Evolutionary conservation across 2,888 invertebrate genomes (phyloP).

Genomic region (Andrena minutula): DNA sequence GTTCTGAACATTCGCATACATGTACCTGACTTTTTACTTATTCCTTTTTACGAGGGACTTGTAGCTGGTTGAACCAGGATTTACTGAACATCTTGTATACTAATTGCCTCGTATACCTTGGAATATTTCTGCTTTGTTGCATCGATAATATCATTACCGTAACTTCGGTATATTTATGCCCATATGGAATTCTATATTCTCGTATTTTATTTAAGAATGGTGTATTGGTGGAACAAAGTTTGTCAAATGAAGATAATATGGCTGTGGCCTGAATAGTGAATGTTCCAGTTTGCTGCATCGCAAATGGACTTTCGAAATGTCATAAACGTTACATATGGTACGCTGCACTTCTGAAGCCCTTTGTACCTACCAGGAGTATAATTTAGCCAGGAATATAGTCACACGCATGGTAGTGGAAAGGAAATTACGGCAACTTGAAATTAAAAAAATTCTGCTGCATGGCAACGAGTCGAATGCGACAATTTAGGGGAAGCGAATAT

Average conservation of each 20-base stretch:
- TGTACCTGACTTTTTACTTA: not conserved
- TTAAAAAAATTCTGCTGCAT: not conserved
- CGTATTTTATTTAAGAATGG: too few species aligned
- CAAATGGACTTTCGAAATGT: constrained; percentile 7
- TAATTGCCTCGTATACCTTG: too few species aligned
- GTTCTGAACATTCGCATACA: not conserved
- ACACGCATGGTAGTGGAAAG: not conserved
- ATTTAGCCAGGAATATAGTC: not conserved
- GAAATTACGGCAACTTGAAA: not conserved
- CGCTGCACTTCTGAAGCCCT: not conserved
- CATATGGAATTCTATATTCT: too few species aligned
- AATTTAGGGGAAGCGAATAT: not conserved
- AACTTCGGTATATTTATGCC: too few species aligned
- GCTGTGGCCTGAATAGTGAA: not conserved
- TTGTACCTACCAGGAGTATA: not conserved
- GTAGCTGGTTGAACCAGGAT: too few species aligned
- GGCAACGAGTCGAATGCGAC: not conserved
- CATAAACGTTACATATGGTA: not conserved
- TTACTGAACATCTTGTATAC: too few species aligned
- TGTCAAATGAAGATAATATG: not conserved
- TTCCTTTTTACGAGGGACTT: too few species aligned
- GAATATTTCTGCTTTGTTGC: too few species aligned
- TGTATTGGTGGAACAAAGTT: not conserved
- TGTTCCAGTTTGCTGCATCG: not conserved
- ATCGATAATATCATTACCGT: too few species aligned